Base-by-base conservation (phyloP, 2,888 invertebrate genomes). In the Drosophila percnosoma region DNA sequence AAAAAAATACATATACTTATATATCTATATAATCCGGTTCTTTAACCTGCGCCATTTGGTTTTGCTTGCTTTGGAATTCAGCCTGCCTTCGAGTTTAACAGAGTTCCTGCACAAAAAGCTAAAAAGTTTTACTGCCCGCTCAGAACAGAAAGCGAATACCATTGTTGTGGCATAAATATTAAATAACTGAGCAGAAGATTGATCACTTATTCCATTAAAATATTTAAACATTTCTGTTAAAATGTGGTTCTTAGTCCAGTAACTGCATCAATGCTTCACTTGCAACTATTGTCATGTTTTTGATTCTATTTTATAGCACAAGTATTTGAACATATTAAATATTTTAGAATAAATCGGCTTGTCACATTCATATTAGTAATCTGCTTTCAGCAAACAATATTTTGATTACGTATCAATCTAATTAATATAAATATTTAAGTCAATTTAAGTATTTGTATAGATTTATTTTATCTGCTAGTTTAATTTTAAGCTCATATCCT, bases 11-110 rank as follows among this genome's bases (percentile, higher is more conserved):
- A 42, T 51, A 34, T 68, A 31, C n/a, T 11, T 31, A 60, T 45
- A 57, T 34, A 49, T 38, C n/a, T 51, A 31, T 51, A 57, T 61
- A 21, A 42, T 38, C 34, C n/a, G 52, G 51, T 66, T 34, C 40
- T 67, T 66, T 40, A 55, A 60, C 59, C 78, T 70, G 54, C 18
- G 42, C 34, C 59, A 55, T 34, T 70, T 51, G 40, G 42, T 53
- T 52, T 68, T 29, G 40, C 52, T 65, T 72, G 57, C 42, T 42
- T 21, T 40, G 31, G 40, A 57, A 52, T 63, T 27, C 60, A 33
- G 60, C 38, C 27, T 7, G 68, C 36, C 27, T 11, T 18, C 40
- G 11, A 58, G 38, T 40, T 68, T 58, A 58, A 51, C 38, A 60
- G 52, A 53, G 36, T 27, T 40, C 15, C 31, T 36, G 58, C n/a